Evolutionary conservation across 1,140 invertebrate genomes (phyloP).

Genomic region (Drosophila persimilis): DNA sequence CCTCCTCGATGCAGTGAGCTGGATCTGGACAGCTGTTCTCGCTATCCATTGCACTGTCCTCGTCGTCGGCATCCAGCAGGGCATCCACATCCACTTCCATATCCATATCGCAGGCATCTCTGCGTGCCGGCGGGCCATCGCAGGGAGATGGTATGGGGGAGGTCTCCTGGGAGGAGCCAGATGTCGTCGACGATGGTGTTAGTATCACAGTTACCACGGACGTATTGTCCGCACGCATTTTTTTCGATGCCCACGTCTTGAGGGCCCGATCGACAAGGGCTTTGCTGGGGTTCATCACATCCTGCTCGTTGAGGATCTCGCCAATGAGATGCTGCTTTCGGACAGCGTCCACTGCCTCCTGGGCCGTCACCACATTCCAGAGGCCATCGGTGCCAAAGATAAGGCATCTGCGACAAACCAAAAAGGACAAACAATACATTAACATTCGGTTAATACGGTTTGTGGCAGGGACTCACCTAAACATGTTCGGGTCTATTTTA

Average conservation of each 20-base stretch:
- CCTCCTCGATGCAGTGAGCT: constrained; percentile 49
- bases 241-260: constrained; percentile 89
- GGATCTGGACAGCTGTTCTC: constrained; percentile 40
- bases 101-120: background rate
- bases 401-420: constrained; percentile 88
- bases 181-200: constrained; percentile 91
- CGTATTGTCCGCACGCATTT: constrained; percentile 96
- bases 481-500: constrained; percentile 90
- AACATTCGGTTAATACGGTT: no score
- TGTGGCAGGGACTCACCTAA: constrained; percentile 82
- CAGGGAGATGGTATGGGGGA: background rate
- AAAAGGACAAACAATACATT: no score
- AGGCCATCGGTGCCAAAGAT: constrained; percentile 98
- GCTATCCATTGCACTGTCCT: constrained; percentile 22
- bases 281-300: constrained; percentile 92
- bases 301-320: constrained; percentile 78
- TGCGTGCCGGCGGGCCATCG: background rate
- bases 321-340: constrained; percentile 92
- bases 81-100: constrained; percentile 27
- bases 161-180: background rate
- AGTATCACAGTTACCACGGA: constrained; percentile 96
- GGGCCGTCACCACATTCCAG: constrained; percentile 96
- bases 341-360: constrained; percentile 93
- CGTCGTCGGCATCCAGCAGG: constrained; percentile 26
- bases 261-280: constrained; percentile 94